phyloP scores from a whole-genome alignment of 2,888 invertebrate species.

The Agelastica alni region DNA sequence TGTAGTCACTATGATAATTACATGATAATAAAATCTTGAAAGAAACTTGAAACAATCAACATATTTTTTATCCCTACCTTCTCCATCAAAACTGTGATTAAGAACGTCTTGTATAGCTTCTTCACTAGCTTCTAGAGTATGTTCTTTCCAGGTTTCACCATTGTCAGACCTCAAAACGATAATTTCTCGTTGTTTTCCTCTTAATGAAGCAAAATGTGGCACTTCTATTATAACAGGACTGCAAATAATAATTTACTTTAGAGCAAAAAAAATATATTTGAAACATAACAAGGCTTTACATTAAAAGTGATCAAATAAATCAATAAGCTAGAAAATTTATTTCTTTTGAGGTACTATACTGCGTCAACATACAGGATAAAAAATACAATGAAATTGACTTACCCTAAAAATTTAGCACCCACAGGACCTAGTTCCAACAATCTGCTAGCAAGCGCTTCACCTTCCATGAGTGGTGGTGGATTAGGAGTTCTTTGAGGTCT shows the following conservation, averaged over 20 bases:
- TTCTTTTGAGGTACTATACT: neutral
- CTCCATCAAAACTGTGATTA: slow-evolving; percentile 88
- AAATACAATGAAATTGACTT: slow-evolving; percentile 39
- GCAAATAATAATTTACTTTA: too few species aligned
- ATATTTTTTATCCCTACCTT: too few species aligned
- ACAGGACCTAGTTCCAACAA: slow-evolving; percentile 95
- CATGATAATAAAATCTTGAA: too few species aligned
- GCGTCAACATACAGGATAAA: neutral
- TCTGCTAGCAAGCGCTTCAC: slow-evolving; percentile 94
- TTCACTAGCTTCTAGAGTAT: slow-evolving; percentile 82
- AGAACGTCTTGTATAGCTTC: slow-evolving; percentile 90
- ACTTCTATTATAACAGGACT: slow-evolving; percentile 94
- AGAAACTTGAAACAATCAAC: too few species aligned
- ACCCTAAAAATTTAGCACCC: slow-evolving; percentile 96
- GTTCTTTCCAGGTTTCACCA: slow-evolving; percentile 98
- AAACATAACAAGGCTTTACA: too few species aligned
- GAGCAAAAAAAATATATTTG: too few species aligned
- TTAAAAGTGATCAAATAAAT: too few species aligned
- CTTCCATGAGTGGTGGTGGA: slow-evolving; percentile 97
- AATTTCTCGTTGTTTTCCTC: slow-evolving; percentile 94
- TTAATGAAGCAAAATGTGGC: slow-evolving; percentile 94
- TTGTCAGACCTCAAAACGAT: slow-evolving; percentile 95
- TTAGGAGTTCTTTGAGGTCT: slow-evolving; percentile 73
- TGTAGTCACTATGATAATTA: too few species aligned
- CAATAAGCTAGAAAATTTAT: too few species aligned